Evolutionary conservation across 1,140 invertebrate genomes (phyloP), one percentile per base, ranked within the genome.

Genomic region (Brachionus calyciflorus): DNA sequence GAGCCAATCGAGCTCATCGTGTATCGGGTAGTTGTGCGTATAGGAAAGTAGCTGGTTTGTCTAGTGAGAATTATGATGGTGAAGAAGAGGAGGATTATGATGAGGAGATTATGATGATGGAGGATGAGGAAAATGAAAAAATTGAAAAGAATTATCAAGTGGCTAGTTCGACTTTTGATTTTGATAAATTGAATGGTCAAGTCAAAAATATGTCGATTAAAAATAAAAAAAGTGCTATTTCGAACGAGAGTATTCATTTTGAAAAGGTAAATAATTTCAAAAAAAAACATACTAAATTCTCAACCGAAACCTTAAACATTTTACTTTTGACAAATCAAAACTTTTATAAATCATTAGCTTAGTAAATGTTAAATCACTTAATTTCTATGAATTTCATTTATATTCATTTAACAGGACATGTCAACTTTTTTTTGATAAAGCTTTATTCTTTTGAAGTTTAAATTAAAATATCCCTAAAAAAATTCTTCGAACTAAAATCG

Each of bases 1-100:
- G 84, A 41, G 84, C 84, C n/a, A 81, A 80, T 46, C 80, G 83
- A 79, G 81, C 80, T n/a, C n/a, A n/a, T 79, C 33, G 46, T 12
- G 40, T 41, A 2, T 21, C 57, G 5, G 37, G 30, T 19, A 63
- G 57, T 21, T 37, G 30, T 7, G 37, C 60, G 0, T 65, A 65
- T 10, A 37, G 60, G n/a, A 44, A n/a, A 21, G 21, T 41, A 1
- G 10, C 17, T 37, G 57, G 57, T 19, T 2, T 63, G 0, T n/a
- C 41, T 1, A 73, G 26, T 21, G 28, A 70, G 5, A 24, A 49
- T 7, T 24, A 19, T 19, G 51, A 73, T 26, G 44, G 48, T 17
- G 1, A 48, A 46, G 48, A 70, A 10, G 68, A 70, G 3, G 57
- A 65, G 0, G 60, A 65, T 1, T 65, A 65, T 24, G 60, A 65